Evolutionary conservation across 2,888 invertebrate genomes (phyloP).

Genomic region (Caenorhabditis sp.): DNA sequence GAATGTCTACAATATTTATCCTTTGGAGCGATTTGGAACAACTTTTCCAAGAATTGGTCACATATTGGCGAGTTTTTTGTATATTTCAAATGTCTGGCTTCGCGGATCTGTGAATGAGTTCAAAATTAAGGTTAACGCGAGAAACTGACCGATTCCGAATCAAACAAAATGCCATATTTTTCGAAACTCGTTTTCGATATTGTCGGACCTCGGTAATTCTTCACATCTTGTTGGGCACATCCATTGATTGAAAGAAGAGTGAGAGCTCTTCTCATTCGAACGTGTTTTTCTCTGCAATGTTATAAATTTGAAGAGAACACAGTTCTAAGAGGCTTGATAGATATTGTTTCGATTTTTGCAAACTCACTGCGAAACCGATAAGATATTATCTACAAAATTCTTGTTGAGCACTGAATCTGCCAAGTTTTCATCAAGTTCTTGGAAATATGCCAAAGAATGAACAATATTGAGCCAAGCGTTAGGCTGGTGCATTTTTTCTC

Average conservation of each 20-base stretch:
- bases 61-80: slow-evolving; percentile 6
- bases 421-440: slow-evolving; percentile 22
- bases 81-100: slow-evolving; percentile 26
- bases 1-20: slow-evolving; percentile 27
- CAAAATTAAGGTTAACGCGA: too few species aligned
- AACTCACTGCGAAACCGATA: slow-evolving; percentile 14
- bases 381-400: slow-evolving; percentile 23
- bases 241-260: slow-evolving; percentile 22
- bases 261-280: slow-evolving; percentile 25
- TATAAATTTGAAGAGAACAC: not conserved
- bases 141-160: slow-evolving; percentile 13
- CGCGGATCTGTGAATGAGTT: not conserved
- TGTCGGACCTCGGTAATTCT: slow-evolving; percentile 23
- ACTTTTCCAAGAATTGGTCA: slow-evolving; percentile 16
- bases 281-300: slow-evolving; percentile 23
- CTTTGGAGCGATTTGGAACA: slow-evolving; percentile 33
- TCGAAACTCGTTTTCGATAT: slow-evolving; percentile 18
- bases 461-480: slow-evolving; percentile 26
- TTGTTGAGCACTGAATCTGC: slow-evolving; percentile 39
- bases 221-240: slow-evolving; percentile 15
- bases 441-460: slow-evolving; percentile 30
- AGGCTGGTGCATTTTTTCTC: not conserved
- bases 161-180: slow-evolving; percentile 22
- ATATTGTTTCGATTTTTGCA: too few species aligned
- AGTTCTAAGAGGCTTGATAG: too few species aligned